Evolutionary conservation across 2,797 vertebrate species (phyloP).

Genomic region (Tiaroga cobitis): DNA sequence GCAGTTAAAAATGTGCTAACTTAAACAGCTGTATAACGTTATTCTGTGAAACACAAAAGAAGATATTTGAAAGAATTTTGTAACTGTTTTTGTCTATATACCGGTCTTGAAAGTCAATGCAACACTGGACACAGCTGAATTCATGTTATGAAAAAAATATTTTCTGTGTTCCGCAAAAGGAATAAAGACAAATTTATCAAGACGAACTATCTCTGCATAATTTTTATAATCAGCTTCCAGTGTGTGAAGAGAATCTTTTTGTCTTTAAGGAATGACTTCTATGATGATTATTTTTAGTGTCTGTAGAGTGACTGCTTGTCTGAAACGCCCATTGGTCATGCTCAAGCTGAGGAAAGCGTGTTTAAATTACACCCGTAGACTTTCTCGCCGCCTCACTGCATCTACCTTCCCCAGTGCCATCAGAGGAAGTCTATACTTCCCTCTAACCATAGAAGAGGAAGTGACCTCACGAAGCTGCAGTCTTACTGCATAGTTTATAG

Average conservation of each 20-base stretch:
- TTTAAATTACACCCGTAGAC: slow-evolving; percentile 58
- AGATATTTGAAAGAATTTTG: neutral
- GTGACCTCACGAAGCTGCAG: slow-evolving; percentile 12
- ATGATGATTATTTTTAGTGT: neutral
- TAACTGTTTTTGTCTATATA: neutral
- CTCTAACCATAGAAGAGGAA: slow-evolving; percentile 36
- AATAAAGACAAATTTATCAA: too few species aligned
- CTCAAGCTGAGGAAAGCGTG: neutral
- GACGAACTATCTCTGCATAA: neutral
- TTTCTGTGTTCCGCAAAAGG: too few species aligned
- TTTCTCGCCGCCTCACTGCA: slow-evolving; percentile 24
- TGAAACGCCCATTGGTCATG: neutral
- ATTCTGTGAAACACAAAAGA: neutral
- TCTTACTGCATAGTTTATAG: neutral
- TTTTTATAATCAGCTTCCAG: neutral
- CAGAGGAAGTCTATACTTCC: slow-evolving; percentile 64
- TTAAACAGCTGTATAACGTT: neutral
- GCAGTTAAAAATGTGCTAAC: neutral
- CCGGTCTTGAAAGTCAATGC: neutral
- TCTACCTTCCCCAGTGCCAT: slow-evolving; percentile 56
- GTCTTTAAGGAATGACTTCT: neutral
- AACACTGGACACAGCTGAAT: neutral
- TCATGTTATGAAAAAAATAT: neutral
- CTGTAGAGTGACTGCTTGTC: neutral
- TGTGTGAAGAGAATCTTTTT: neutral